These are phyloP conservation scores for Drosophila pandora DNA, from an alignment of 1,140 invertebrate genomes.

Conservation along the genomic window DNA sequence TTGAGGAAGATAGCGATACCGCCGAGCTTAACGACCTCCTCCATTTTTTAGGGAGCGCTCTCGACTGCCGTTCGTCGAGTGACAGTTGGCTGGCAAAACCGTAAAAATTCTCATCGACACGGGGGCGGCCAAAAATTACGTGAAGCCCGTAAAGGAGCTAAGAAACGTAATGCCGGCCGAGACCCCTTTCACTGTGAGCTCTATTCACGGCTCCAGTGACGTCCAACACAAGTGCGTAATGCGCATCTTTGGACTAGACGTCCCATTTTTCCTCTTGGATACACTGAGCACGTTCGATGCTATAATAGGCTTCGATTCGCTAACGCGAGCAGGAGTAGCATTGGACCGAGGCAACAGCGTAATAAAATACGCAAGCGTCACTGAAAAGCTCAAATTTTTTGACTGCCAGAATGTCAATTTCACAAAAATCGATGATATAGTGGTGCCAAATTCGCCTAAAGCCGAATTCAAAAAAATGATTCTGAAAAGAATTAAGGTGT, in stretches of 20 bases:
- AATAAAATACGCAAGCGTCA: constrained; percentile 2
- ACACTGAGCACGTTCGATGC: constrained; percentile 4
- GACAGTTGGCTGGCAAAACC: constrained; percentile 30
- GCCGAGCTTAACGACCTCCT: not conserved
- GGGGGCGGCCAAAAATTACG: constrained; percentile 25
- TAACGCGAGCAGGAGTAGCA: constrained; percentile 9
- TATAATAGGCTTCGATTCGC: constrained; percentile 6
- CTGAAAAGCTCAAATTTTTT: constrained; percentile 9
- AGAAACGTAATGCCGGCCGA: constrained; percentile 26
- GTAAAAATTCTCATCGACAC: constrained; percentile 34
- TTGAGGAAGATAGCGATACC: not conserved
- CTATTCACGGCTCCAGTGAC: constrained; percentile 26
- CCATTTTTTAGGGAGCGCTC: constrained; percentile 37
- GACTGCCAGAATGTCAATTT: constrained; percentile 17
- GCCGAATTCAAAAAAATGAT: constrained; percentile 13
- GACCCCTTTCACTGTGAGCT: constrained; percentile 30
- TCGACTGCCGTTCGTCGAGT: constrained; percentile 26
- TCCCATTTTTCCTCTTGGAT: not conserved
- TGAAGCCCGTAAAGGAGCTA: constrained; percentile 30
- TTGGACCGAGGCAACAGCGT: not conserved
- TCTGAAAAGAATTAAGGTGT: constrained; percentile 9
- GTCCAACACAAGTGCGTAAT: constrained; percentile 20
- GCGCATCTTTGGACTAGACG: constrained; percentile 15
- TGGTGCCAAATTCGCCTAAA: constrained; percentile 14
- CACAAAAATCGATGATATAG: constrained; percentile 25